Evolutionary conservation across 92 coral and sea anemone species (phyloP), one percentile per base, ranked within the genome.

Genomic region (Meandrina meandrites): DNA sequence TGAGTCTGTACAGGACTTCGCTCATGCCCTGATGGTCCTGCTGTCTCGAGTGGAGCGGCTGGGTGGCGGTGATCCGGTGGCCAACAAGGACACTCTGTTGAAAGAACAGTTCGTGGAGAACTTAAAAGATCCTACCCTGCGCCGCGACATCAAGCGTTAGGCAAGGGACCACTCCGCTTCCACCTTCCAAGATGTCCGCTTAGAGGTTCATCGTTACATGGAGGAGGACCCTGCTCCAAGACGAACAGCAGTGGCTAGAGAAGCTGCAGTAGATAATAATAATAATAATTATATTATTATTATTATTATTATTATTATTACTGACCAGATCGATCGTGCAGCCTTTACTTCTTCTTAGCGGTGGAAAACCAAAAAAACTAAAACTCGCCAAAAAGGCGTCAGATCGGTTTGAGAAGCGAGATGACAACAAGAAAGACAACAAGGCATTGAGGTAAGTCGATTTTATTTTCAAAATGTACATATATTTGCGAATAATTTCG

Each of bases 11-110:
- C 91, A 80, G 68, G 94, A 91, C 82, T 91, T 88, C n/a, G 89
- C 94, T 21, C 91, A 84, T 74, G 64, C 85, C 12, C 89, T 91
- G 91, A 91, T 84, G 87, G 88, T 91, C 9, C 83, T 91, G 19
- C 83, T 88, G 58, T 24, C 83, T 18, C 30, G 89, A 79, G 87
- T 88, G 58, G 93, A 91, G 68, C 62, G 83, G 14, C 36, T 87
- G 66, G 53, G 69, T 56, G 69, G 67, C 9, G 47, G 12, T 8
- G 15, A n/a, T n/a, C n/a, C 86, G 7, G 81, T 34, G 78, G 10
- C 82, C 34, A 69, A 64, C 5, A 85, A 80, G 58, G 89, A 90
- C 47, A 27, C 40, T 2, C 75, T 86, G 14, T 68, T 90, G 19
- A 58, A 53, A 50, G 89, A 79, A 53, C 89, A 85, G 32, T 80